Evolutionary conservation across 2,113 vertebrate species (phyloP), one percentile per base, ranked within the genome.

Genomic region (Laticauda laticaudata): DNA sequence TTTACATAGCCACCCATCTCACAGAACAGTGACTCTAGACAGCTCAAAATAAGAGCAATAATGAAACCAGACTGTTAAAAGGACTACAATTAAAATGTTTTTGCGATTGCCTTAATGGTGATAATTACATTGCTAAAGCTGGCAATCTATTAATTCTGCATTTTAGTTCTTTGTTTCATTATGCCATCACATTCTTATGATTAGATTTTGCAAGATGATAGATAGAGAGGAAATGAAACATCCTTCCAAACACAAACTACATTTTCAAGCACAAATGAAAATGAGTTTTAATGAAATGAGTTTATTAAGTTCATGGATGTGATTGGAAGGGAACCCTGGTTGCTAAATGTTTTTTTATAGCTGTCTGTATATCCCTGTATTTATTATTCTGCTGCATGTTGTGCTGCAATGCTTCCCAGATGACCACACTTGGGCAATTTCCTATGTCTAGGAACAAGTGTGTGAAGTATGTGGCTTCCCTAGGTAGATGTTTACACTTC

Each of bases 321-420:
- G 53, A 90, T 90, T 34, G 14, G 14, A 56, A 53, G 69, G 92
- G 93, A 9, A 91, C 29, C 86, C 86, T 91, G 89, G 26, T 51
- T 93, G 89, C 93, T 90, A 95, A 95, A 89, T 93, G 10, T 39
- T 92, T 92, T 95, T 95, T 86, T 94, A 48, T 94, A 53, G n/a
- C 69, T 81, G 75, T 92, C 92, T 54, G 3, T 11, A 92, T 57
- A 24, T 92, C 64, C 93, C n/a, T 43, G 39, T 57, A 3, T 88
- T 45, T 87, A 81, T 55, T 93, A 57, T 91, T 91, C 24, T 2
- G 7, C 88, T 45, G 0, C 45, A 45, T 91, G 4, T 95, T 95
- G 89, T 6, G n/a, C 48, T 2, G 5, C 92, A 92, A 53, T 55
- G 0, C 14, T 91, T 92, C 23, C 51, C 89, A 43, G 53, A 29